A percentile compares a stretch with the other conserved stretches of the same genome.
These are phyloP conservation scores for Rhamnusium bicolor DNA, from an alignment of 2,888 invertebrate genomes.

Conservation along the genomic window DNA sequence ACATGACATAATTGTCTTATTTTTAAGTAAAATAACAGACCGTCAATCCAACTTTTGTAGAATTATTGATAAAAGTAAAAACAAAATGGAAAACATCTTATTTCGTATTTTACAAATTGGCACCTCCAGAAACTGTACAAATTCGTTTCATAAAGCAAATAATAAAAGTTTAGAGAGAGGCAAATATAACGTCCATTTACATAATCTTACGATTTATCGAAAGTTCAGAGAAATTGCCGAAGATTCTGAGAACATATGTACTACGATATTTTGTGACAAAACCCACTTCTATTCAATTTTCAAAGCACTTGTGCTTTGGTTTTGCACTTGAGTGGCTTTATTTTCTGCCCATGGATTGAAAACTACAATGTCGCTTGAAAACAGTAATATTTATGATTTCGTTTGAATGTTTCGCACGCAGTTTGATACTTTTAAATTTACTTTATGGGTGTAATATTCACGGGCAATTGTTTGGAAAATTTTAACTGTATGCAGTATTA, in stretches of 20 bases:
- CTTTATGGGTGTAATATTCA: constrained; percentile 13
- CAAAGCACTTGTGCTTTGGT: constrained; percentile 43
- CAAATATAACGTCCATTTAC: constrained; percentile 18
- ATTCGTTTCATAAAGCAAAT: background rate
- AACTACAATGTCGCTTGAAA: constrained; percentile 46
- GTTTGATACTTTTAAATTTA: constrained; percentile 23
- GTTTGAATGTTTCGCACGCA: constrained; percentile 38
- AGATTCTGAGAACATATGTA: constrained; percentile 26
- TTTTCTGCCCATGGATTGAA: constrained; percentile 48
- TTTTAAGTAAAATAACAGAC: no score
- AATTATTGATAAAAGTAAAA: no score
- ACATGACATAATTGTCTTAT: no score
- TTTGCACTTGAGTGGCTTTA: constrained; percentile 44
- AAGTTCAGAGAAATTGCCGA: constrained; percentile 8
- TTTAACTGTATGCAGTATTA: no score
- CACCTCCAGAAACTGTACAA: background rate
- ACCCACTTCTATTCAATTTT: constrained; percentile 45
- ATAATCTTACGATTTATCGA: constrained; percentile 20
- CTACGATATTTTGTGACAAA: constrained; percentile 36
- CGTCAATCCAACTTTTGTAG: no score
- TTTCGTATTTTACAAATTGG: background rate
- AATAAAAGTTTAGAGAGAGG: constrained; percentile 21
- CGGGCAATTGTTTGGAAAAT: constrained; percentile 29
- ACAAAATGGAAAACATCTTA: no score
- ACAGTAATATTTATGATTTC: constrained; percentile 50